phyloP scores from a whole-genome alignment of 1,140 invertebrate species.

The Drosophila subobscura region DNA sequence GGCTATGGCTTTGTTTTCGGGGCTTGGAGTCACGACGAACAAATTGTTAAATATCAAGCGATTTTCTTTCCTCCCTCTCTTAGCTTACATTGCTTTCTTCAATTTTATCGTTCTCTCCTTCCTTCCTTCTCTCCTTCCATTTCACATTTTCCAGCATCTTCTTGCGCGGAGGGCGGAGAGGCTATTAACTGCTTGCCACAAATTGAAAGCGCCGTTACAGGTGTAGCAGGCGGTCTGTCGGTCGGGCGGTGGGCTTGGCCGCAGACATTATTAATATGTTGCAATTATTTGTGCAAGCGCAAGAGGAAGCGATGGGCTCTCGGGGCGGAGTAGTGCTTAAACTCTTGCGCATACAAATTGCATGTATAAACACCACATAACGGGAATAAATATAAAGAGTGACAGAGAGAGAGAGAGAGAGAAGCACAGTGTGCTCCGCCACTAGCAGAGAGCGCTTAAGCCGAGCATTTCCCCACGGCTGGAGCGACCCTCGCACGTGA shows the following conservation, averaged over 20 bases:
- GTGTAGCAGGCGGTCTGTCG: neutral
- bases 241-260: slow-evolving; percentile 6
- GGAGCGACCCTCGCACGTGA: no score
- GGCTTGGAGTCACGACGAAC: slow-evolving; percentile 22
- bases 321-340: neutral
- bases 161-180: slow-evolving; percentile 13
- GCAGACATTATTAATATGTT: slow-evolving; percentile 62
- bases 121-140: neutral
- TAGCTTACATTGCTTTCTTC: slow-evolving; percentile 7
- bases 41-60: slow-evolving; percentile 68
- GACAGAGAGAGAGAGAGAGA: no score
- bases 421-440: no score
- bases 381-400: no score
- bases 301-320: neutral
- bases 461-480: no score
- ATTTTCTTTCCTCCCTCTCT: slow-evolving; percentile 35
- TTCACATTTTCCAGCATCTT: slow-evolving; percentile 20
- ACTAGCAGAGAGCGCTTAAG: no score
- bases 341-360: slow-evolving; percentile 39
- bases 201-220: slow-evolving; percentile 56
- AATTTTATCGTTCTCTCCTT: neutral
- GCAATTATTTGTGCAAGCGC: slow-evolving; percentile 66
- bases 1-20: slow-evolving; percentile 41
- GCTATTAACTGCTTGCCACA: slow-evolving; percentile 63
- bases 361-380: slow-evolving; percentile 17